Percentiles rank a stretch among this genome's conserved stretches.
Evolutionary conservation across 2,113 vertebrate species (phyloP).

Genomic region (Zapornia atra): DNA sequence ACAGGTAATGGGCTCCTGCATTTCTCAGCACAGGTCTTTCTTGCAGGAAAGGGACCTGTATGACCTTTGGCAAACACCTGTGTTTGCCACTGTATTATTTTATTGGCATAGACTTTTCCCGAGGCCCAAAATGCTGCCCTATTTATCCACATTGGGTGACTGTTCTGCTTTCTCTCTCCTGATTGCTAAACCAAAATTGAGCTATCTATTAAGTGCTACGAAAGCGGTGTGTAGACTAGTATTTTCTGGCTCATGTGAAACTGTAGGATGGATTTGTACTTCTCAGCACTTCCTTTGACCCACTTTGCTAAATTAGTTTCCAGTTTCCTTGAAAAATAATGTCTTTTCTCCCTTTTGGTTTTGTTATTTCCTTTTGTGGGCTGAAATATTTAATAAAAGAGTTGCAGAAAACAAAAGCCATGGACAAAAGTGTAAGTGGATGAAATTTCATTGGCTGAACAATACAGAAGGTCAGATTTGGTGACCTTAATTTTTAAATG

Average conservation of each 20-base stretch:
- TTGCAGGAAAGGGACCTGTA: neutral
- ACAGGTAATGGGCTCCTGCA: neutral
- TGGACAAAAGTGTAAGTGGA: neutral
- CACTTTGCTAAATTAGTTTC: constrained; percentile 31
- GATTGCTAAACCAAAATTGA: neutral
- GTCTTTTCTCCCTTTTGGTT: neutral
- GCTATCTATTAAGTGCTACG: neutral
- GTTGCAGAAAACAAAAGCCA: neutral
- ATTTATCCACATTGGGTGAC: neutral
- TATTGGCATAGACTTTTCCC: neutral
- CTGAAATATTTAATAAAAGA: neutral
- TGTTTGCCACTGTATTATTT: neutral
- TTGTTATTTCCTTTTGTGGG: constrained; percentile 37
- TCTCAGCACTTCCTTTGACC: constrained; percentile 41
- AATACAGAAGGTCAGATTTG: neutral
- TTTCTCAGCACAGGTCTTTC: neutral
- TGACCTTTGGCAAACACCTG: neutral
- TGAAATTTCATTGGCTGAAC: neutral
- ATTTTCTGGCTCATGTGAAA: neutral
- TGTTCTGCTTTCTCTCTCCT: neutral
- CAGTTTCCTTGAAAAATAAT: constrained; percentile 11
- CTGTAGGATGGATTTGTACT: neutral
- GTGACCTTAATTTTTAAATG: neutral
- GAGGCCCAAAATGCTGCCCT: neutral
- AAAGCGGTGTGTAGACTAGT: neutral